These are phyloP conservation scores for Loriculus beryllinus DNA, from an alignment of 2,797 vertebrate species.

Conservation along the genomic window DNA sequence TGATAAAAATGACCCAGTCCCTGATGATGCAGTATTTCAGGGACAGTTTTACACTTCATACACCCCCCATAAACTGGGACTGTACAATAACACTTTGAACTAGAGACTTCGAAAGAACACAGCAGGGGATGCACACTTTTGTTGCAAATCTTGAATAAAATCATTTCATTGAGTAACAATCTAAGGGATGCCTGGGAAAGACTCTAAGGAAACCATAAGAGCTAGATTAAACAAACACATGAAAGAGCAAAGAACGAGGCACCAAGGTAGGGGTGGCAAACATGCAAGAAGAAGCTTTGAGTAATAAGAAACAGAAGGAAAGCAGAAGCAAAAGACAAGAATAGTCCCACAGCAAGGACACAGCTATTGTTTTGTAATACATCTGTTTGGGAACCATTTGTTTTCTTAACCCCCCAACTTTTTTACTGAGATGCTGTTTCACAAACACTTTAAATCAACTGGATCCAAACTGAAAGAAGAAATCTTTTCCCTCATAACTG, in stretches of 20 bases:
- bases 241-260: neutral
- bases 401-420: neutral
- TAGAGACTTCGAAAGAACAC: neutral
- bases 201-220: neutral
- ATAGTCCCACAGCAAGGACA: neutral
- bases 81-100: neutral
- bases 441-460: neutral
- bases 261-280: neutral
- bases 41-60: neutral
- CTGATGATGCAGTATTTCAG: neutral
- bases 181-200: neutral
- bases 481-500: neutral
- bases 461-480: neutral
- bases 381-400: neutral
- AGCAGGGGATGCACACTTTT: neutral
- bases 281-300: neutral
- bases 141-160: neutral
- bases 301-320: neutral
- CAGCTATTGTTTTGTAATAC: neutral
- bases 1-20: neutral
- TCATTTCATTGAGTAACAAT: neutral
- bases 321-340: neutral
- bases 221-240: fast-evolving
- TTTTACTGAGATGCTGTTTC: neutral
- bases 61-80: neutral